Base-by-base conservation (phyloP, 2,113 vertebrate species). In the Archocentrus centrarchus region DNA sequence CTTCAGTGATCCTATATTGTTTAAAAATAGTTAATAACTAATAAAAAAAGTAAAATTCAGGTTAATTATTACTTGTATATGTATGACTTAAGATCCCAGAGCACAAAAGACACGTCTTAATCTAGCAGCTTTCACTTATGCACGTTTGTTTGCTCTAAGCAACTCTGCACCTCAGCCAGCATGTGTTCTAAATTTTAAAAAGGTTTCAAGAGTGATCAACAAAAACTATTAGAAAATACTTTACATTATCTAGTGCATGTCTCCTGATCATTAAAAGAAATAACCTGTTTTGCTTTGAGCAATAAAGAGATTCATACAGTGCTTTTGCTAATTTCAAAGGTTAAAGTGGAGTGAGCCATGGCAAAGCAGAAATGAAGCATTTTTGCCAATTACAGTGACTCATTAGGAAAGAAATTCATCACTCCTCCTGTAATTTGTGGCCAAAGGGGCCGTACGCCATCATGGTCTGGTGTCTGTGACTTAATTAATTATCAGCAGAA, bases 401-500 rank as follows among this genome's bases (percentile, higher is more conserved):
- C 89, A 92, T 93, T 94, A 93, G 77, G 57, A 57, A 80, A 89
- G 84, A 88, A 94, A 94, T 94, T 85, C 81, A 93, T 93, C 91
- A 93, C 80, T 87, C 75, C 76, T 77, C 47, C 82, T 92, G 88
- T 90, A 90, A 90, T 92, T 90, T 91, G 84, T 77, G 77, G 61
- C 85, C 79, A 79, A 86, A 64, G 87, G 92, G 89, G 59, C 81
- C 63, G 63, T 83, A 76, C 44, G 85, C 81, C 85, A 89, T 89
- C 58, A 57, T 24, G 87, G 87, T 83, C 87, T 90, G 77, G 86
- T 82, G 82, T 85, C 59, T 73, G 73, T 85, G 90, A 84, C 77
- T 83, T 88, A 86, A 93, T 91, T 91, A 89, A 93, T 91, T 85
- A 89, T 90, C 79, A 88, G 82, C 63, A 88, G 80, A 90, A 87